A percentile compares a stretch with the other conserved stretches of the same genome.
Conservation (phyloP, 2,113 vertebrate species). For the Oreocharis arfaki region DNA sequence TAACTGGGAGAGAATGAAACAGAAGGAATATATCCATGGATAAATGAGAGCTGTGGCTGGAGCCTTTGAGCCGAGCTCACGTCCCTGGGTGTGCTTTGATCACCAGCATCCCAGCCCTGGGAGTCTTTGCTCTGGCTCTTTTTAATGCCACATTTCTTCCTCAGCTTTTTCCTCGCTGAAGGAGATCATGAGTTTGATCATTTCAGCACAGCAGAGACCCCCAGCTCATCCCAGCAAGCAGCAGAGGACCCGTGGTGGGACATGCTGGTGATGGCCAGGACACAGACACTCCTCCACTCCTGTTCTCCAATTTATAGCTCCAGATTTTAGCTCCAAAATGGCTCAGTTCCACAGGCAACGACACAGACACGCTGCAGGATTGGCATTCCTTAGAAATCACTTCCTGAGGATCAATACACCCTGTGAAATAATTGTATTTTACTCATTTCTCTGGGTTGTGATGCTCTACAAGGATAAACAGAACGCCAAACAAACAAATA, state of each 20-base stretch:
- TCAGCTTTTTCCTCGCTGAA: not conserved
- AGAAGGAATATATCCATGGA: not conserved
- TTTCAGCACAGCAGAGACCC: not conserved
- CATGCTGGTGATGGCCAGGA: not conserved
- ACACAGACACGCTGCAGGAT: not conserved
- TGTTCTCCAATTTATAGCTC: not conserved
- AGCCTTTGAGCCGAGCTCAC: not conserved
- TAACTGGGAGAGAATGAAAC: not conserved
- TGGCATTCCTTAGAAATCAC: not conserved
- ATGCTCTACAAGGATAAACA: not conserved
- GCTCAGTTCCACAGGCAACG: not conserved
- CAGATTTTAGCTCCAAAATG: not conserved
- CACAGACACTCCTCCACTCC: not conserved
- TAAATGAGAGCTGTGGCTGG: not conserved
- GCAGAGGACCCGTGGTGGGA: not conserved
- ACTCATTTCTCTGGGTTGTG: not conserved
- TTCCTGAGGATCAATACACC: not conserved
- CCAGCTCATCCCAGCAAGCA: not conserved
- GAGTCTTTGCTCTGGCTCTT: not conserved
- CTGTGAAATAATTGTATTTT: not conserved
- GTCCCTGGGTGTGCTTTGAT: not conserved
- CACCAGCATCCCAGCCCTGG: not conserved
- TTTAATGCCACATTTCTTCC: not conserved
- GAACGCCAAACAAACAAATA: not conserved
- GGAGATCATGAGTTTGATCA: not conserved